Evolutionary conservation across 1,140 invertebrate genomes (phyloP).

Genomic region (Cydia splendana): DNA sequence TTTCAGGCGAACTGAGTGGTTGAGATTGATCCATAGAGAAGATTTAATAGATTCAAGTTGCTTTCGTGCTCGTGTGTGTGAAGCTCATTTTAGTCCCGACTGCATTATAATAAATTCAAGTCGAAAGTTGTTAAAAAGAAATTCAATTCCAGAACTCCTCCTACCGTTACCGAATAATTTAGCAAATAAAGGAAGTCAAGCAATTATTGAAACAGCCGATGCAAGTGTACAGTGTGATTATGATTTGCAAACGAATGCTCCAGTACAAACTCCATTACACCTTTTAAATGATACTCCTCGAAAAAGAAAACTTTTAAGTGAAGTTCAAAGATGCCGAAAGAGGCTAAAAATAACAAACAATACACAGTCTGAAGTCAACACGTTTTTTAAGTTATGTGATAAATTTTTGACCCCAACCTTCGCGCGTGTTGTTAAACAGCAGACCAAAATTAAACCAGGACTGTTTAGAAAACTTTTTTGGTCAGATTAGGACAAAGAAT

Average conservation of each 20-base stretch:
- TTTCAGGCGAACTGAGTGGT: conserved; percentile 11
- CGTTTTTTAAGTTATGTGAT: conserved; percentile 17
- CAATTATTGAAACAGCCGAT: conserved; percentile 11
- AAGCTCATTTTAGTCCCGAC: conserved; percentile 20
- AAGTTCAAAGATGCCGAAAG: conserved; percentile 3
- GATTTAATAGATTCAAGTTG: conserved; percentile 14
- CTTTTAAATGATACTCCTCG: conserved; percentile 16
- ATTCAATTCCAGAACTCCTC: conserved; percentile 1
- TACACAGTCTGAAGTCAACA: conserved; percentile 10
- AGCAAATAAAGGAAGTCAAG: background rate
- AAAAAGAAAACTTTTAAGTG: conserved; percentile 22
- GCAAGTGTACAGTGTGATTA: conserved; percentile 14
- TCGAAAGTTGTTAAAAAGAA: conserved; percentile 15
- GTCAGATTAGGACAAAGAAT: no score
- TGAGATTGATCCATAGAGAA: conserved; percentile 17
- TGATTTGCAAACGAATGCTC: conserved; percentile 1
- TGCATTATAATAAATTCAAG: conserved; percentile 14
- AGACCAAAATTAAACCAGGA: background rate
- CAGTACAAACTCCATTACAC: background rate
- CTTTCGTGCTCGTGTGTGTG: conserved; percentile 12
- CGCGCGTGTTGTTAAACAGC: conserved; percentile 3
- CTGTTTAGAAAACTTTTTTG: no score
- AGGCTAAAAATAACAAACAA: conserved; percentile 9
- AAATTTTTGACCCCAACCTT: conserved; percentile 13
- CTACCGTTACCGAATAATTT: background rate